Evolutionary conservation across 1,140 invertebrate genomes (phyloP), one percentile per base, ranked within the genome.

Genomic region (Drosophila quadrilineata): DNA sequence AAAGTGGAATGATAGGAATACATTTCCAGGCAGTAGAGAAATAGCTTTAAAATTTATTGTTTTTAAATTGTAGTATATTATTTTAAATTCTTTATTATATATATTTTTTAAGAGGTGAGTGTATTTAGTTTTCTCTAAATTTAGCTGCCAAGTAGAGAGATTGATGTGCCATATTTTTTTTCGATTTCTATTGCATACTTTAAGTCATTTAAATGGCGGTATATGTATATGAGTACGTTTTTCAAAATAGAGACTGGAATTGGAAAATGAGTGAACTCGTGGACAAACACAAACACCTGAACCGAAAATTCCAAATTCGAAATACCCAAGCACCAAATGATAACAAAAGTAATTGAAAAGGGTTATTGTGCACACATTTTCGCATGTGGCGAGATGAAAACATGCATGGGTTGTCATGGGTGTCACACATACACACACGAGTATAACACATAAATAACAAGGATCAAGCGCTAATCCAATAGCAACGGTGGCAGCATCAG

Each of bases 291-390:
- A 49, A 69, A 38, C 65, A 58, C 36, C 36, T 50, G 24, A 38
- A 46, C 38, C 40, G 17, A 52, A 38, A n/a, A n/a, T n/a, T n/a
- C 21, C 21, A 40, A 26, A 41, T 24, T 19, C 26, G 22, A 6
- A 38, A 31, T 21, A 50, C 36, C 54, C 36, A 59, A 45, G 17
- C 17, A 60, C n/a, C n/a, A n/a, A n/a, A 60, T 46, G 66, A 48
- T 59, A 50, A 56, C 58, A 38, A 62, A 84, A 82, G 84, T 84
- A 82, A 82, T 84, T 84, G 77, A 84, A 82, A 80, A 82, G 64
- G 72, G 68, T 82, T 69, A 63, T 70, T 70, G 71, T 74, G 75
- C 53, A 41, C 19, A 66, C 45, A 49, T 60, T 62, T 59, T 29
- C 56, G 60, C 49, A 43, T 48, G 52, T 58, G 29, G 24, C 24